Evolutionary conservation across 1,140 invertebrate genomes (phyloP).

Genomic region (Magallana angulata): DNA sequence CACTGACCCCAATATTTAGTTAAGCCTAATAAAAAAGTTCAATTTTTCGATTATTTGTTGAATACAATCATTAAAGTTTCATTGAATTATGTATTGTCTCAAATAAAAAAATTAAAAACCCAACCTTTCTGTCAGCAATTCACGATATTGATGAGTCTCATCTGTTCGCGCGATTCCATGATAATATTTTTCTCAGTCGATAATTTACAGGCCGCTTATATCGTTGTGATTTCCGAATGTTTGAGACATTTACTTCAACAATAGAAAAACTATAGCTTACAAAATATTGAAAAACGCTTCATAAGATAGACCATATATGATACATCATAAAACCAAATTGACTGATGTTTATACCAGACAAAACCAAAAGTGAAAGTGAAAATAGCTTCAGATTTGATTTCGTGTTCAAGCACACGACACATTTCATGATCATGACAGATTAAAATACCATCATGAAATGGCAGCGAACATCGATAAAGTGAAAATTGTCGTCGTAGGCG

Average conservation of each 20-base stretch:
- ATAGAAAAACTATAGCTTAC: too few species aligned
- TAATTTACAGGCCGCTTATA: slow-evolving; percentile 7
- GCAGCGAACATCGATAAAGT: slow-evolving; percentile 84
- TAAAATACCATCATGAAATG: not conserved
- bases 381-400: not conserved
- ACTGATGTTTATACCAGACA: too few species aligned
- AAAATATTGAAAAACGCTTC: too few species aligned
- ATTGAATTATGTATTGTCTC: too few species aligned
- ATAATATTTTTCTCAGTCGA: not conserved
- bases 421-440: not conserved
- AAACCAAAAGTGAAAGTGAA: slow-evolving; percentile 20
- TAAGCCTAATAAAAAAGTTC: too few species aligned
- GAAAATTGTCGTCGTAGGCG: slow-evolving; percentile 93
- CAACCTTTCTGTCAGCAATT: not conserved
- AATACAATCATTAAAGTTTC: too few species aligned
- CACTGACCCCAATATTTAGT: not conserved
- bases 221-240: not conserved
- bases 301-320: too few species aligned
- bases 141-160: not conserved
- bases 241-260: too few species aligned
- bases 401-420: not conserved
- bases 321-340: too few species aligned
- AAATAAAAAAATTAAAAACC: not conserved
- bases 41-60: too few species aligned
- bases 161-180: not conserved